These are phyloP conservation scores for Subanguina moxae DNA, from an alignment of 1,140 invertebrate species.

Conservation along the genomic window DNA sequence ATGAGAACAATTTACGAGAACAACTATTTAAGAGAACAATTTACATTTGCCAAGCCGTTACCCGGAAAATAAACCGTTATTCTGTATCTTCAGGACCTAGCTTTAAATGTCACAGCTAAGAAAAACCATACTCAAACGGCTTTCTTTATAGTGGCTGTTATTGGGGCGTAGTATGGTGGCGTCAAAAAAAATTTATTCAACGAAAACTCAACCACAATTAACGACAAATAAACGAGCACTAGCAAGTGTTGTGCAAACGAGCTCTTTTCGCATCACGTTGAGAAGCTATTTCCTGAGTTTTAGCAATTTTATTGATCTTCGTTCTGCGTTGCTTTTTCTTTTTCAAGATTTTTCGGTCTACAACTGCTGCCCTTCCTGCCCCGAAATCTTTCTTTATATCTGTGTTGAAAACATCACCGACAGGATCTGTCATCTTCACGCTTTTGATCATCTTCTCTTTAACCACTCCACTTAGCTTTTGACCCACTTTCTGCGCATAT, in stretches of 20 bases:
- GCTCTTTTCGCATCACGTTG: neutral
- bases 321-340: neutral
- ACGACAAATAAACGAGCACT: neutral
- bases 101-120: too few species aligned
- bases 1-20: too few species aligned
- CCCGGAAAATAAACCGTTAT: too few species aligned
- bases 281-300: too few species aligned
- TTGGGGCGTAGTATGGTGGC: neutral
- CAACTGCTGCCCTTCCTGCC: neutral
- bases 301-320: neutral
- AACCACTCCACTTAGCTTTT: constrained; percentile 29
- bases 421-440: constrained; percentile 28
- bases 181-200: neutral
- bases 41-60: too few species aligned
- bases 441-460: constrained; percentile 30
- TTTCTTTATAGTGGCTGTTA: too few species aligned
- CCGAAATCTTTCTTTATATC: constrained; percentile 1
- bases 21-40: too few species aligned
- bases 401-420: constrained; percentile 39
- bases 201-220: neutral
- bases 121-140: too few species aligned
- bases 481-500: constrained; percentile 7
- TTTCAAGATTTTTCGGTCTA: constrained; percentile 2
- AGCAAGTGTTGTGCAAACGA: neutral
- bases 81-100: too few species aligned